Evolutionary conservation across 2,113 vertebrate genomes (phyloP), one percentile per base, ranked within the genome.

Genomic region (Epinephelus moara): DNA sequence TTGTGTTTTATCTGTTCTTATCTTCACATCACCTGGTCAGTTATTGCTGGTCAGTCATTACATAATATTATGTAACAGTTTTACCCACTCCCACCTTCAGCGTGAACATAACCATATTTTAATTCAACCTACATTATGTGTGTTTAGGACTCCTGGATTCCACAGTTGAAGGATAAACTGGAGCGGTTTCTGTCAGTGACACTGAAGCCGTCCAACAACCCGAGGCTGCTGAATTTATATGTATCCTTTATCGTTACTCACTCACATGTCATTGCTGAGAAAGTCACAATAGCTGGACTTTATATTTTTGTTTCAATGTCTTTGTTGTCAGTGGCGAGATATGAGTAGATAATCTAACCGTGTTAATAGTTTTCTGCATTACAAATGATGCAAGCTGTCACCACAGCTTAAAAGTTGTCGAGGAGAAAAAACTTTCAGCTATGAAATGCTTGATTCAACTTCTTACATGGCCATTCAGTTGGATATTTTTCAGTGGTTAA

Each of bases 121-220:
- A 12, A 66, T 21, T 14, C 5, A 66, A 56, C 4, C 40, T 63
- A 14, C 18, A 0, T 78, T 53, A 3, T 75, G 2, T 70, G 67
- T 40, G 69, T 94, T 73, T 70, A 99, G 98, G 97, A 98, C 85
- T 97, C 97, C 69, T 99, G 98, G 98, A 95, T 94, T 47, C 85
- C 92, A 52, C 95, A 97, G 85, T 93, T 99, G 86, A 98, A 95
- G 87, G 82, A 86, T 40, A 97, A 95, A 79, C 89, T 99, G 92
- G 96, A 97, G 87, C 94, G 93, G 64, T 98, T 99, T 85, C 88
- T 99, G 75, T 94, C 94, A 59, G 60, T 94, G 57, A 95, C 94
- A 63, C 92, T 99, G 75, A 99, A 97, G 94, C 94, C 94, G 27
- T 94, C 86, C 57, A 95, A 92, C 86, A 92, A 87, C 0, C 98